These are phyloP conservation scores for Sula dactylatra DNA, from an alignment of 2,113 vertebrate genomes.

Conservation along the genomic window DNA sequence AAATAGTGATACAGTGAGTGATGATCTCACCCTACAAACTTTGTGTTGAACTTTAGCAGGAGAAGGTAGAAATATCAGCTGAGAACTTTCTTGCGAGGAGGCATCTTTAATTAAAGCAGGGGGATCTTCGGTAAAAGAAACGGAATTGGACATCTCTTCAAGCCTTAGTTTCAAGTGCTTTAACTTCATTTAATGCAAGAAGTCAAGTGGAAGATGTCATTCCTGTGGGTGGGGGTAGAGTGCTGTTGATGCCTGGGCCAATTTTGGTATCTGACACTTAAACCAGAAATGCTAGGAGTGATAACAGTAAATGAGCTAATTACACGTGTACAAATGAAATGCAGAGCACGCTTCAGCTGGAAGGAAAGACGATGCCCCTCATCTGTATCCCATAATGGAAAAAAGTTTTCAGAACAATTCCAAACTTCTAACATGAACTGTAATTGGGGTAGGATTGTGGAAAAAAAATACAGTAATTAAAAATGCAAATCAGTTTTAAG, in stretches of 20 bases:
- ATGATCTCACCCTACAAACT: not conserved
- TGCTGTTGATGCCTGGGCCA: not conserved
- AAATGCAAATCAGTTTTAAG: not conserved
- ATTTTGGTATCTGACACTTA: not conserved
- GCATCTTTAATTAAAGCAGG: not conserved
- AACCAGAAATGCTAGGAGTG: not conserved
- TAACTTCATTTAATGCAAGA: not conserved
- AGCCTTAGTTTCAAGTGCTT: not conserved
- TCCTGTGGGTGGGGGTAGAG: not conserved
- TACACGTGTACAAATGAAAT: not conserved
- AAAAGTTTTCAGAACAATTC: not conserved
- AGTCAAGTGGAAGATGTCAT: slow-evolving; percentile 27
- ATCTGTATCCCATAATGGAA: not conserved
- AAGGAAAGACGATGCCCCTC: not conserved
- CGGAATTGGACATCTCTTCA: not conserved
- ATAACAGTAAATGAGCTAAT: slow-evolving; percentile 1
- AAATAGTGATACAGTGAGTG: not conserved
- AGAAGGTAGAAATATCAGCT: not conserved
- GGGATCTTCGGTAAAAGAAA: not conserved
- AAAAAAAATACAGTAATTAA: not conserved
- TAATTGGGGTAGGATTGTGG: not conserved
- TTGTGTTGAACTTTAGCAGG: not conserved
- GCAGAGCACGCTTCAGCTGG: not conserved
- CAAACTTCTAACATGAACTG: not conserved
- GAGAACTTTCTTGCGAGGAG: not conserved